These are phyloP conservation scores for Epinotia bilunana DNA, from an alignment of 2,888 invertebrate species.

Conservation along the genomic window DNA sequence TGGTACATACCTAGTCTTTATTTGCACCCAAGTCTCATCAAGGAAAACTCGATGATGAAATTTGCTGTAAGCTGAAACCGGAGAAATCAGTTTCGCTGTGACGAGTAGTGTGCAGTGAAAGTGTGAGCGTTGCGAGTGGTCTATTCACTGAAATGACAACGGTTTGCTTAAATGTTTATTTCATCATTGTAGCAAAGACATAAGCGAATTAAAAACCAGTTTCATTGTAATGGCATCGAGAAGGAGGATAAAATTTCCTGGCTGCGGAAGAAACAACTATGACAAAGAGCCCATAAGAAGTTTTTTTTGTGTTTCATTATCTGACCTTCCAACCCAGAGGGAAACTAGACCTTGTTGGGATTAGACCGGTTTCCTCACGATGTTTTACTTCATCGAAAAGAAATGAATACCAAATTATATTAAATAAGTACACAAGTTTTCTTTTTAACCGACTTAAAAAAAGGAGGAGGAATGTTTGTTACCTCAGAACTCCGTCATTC, in stretches of 20 bases:
- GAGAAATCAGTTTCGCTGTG: conserved; percentile 20
- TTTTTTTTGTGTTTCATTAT: background rate
- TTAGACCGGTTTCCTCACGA: too few relatives aligned
- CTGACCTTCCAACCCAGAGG: background rate
- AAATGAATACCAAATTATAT: too few relatives aligned
- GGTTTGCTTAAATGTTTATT: background rate
- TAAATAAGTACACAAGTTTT: too few relatives aligned
- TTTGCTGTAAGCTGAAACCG: conserved; percentile 15
- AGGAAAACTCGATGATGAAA: conserved; percentile 12
- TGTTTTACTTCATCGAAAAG: too few relatives aligned
- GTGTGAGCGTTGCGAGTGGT: conserved; percentile 22
- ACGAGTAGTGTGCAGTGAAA: conserved; percentile 26
- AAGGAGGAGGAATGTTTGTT: too few relatives aligned
- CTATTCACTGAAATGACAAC: conserved; percentile 7
- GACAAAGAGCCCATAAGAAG: too few relatives aligned
- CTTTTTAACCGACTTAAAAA: too few relatives aligned
- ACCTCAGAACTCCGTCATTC: too few relatives aligned
- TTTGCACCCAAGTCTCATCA: background rate
- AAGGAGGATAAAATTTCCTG: background rate
- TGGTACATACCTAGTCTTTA: background rate
- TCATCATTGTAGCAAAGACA: background rate
- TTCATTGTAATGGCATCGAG: background rate
- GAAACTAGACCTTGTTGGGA: too few relatives aligned
- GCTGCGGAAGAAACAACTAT: background rate
- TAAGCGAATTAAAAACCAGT: background rate